These are phyloP conservation scores for Penaeus chinensis DNA, from an alignment of 1,140 invertebrate species.

Conservation along the genomic window DNA sequence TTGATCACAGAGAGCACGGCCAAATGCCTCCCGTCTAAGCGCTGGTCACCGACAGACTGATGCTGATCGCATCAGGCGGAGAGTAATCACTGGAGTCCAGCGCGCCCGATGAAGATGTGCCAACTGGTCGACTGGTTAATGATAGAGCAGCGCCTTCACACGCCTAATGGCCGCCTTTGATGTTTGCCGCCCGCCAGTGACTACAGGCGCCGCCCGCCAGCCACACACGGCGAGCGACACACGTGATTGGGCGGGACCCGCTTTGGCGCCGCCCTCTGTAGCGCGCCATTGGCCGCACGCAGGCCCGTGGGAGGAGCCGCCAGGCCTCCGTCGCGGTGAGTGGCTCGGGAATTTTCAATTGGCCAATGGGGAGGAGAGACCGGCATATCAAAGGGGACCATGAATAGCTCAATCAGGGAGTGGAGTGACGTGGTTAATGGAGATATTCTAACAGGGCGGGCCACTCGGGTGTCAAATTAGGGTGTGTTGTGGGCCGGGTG, in stretches of 20 bases:
- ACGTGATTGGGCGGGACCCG: slow-evolving; percentile 46
- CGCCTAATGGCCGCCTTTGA: slow-evolving; percentile 64
- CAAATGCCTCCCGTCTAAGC: slow-evolving; percentile 53
- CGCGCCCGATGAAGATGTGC: slow-evolving; percentile 64
- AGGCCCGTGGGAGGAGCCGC: slow-evolving; percentile 14
- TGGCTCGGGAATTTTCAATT: slow-evolving; percentile 62
- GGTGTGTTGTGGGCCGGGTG: slow-evolving; percentile 58
- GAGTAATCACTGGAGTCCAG: slow-evolving; percentile 61
- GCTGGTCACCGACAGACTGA: slow-evolving; percentile 62
- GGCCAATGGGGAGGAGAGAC: slow-evolving; percentile 60
- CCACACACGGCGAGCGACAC: slow-evolving; percentile 56
- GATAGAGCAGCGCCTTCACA: slow-evolving; percentile 63
- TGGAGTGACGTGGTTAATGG: slow-evolving; percentile 64
- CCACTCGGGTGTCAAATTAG: slow-evolving; percentile 64
- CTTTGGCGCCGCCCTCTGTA: background rate
- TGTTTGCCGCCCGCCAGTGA: slow-evolving; percentile 62
- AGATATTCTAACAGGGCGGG: slow-evolving; percentile 64
- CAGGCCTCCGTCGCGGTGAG: background rate
- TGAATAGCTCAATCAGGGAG: slow-evolving; percentile 64
- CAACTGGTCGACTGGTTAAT: slow-evolving; percentile 64
- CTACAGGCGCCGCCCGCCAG: slow-evolving; percentile 54
- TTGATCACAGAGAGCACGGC: slow-evolving; percentile 18
- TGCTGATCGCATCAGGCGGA: slow-evolving; percentile 53
- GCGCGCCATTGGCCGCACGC: background rate
- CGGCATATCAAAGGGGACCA: slow-evolving; percentile 63